Evolutionary conservation across 2,797 vertebrate genomes (phyloP).

Genomic region (Netta rufina): DNA sequence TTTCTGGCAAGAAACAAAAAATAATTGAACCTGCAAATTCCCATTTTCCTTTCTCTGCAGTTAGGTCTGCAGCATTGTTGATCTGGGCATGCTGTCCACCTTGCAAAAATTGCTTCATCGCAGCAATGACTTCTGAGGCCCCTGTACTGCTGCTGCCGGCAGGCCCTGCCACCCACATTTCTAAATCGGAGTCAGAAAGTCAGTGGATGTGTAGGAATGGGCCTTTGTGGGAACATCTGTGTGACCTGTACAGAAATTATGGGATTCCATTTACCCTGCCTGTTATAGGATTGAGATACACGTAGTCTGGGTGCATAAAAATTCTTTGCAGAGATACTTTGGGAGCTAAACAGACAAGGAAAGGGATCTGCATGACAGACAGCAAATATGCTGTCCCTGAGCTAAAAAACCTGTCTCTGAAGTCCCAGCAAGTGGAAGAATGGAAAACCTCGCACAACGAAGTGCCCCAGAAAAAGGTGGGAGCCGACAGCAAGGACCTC

Average conservation of each 20-base stretch:
- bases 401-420: neutral
- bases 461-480: neutral
- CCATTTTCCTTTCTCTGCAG: neutral
- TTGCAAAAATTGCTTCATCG: neutral
- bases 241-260: neutral
- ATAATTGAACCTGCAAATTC: neutral
- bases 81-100: neutral
- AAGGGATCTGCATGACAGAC: neutral
- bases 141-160: accelerated
- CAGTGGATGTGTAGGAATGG: neutral
- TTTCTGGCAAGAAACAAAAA: neutral
- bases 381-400: neutral
- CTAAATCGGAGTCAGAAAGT: neutral
- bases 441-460: neutral
- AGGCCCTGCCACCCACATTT: accelerated
- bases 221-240: neutral
- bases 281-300: neutral
- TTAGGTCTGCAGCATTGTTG: neutral
- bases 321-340: neutral
- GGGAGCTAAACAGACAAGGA: neutral
- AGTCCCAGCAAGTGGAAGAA: neutral
- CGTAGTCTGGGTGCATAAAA: neutral
- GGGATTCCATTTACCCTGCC: neutral
- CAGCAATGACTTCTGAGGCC: accelerated
- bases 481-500: accelerated